A percentile compares a stretch with the other conserved stretches of the same genome.
These are phyloP conservation scores for Ovis canadensis DNA, from an alignment of 2,113 vertebrate genomes.

Conservation along the genomic window DNA sequence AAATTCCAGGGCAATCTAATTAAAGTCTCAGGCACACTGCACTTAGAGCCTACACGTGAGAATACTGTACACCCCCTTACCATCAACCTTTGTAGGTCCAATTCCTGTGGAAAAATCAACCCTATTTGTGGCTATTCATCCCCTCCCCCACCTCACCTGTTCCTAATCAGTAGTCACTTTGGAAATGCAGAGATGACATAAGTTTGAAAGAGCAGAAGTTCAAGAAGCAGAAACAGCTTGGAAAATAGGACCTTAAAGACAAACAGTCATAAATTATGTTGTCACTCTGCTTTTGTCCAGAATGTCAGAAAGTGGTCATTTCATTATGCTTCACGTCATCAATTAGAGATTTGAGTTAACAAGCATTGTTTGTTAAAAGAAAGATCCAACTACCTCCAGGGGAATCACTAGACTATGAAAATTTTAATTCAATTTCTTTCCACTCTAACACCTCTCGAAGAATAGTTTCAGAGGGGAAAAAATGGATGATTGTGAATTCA, in stretches of 20 bases:
- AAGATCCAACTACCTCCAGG: background rate
- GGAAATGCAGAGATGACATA: background rate
- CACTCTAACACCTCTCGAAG: background rate
- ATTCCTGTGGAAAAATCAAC: background rate
- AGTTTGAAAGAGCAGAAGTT: background rate
- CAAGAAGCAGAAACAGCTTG: background rate
- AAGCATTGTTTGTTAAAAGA: background rate
- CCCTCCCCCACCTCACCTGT: too few relatives aligned
- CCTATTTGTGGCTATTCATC: background rate
- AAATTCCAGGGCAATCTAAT: background rate
- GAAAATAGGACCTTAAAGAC: background rate
- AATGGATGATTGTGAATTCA: background rate
- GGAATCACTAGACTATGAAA: background rate
- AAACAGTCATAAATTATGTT: background rate
- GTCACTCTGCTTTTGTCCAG: background rate
- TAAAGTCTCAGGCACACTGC: background rate
- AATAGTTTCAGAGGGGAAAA: background rate
- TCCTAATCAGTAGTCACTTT: background rate
- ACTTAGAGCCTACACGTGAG: background rate
- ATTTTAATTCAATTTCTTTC: background rate
- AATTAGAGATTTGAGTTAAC: background rate
- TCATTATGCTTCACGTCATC: background rate
- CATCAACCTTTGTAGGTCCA: background rate
- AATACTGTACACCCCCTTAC: background rate
- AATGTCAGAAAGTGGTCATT: constrained; percentile 24